Evolutionary conservation across 2,113 vertebrate species (phyloP), one percentile per base, ranked within the genome.

Genomic region (Cercopithecus mona): DNA sequence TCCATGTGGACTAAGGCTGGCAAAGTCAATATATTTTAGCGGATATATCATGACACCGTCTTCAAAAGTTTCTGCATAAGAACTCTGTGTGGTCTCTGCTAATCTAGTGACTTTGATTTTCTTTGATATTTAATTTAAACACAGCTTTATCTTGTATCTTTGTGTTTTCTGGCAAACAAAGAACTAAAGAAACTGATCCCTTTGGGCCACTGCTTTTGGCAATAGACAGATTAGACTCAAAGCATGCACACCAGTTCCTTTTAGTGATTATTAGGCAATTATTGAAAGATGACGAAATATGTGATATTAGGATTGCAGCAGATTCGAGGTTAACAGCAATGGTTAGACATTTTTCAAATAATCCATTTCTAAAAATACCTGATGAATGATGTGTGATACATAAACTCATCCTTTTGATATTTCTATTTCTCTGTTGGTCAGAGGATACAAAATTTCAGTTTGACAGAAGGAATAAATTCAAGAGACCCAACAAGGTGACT

Each of bases 51-150:
- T 97, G 97, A 98, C 98, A 97, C 25, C 45, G 52, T 97, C 93
- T 94, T 98, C 93, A 98, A 95, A 98, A 98, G 88, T 96, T 97
- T 95, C 86, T 98, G 97, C 86, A 72, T 83, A 96, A 97, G 95
- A 97, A 82, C 61, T 64, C 61, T 90, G 93, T 98, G 98, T 98
- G 98, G 98, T 98, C 98, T 96, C 96, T 55, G 97, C 90, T 98
- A 97, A 98, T 98, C 96, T 98, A 98, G 97, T 97, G 98, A 98
- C 93, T 98, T 96, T 78, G 96, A 97, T 94, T 97, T 96, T 84
- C 97, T 98, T 98, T 98, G 96, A 91, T 98, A 95, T 97, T 97
- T 98, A 98, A 98, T 98, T 99, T 96, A 94, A 98, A 93, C 73
- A 85, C 88, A 89, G 90, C 89, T 98, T 95, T 96, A 94, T 88